These are phyloP conservation scores for Sus scrofa DNA, from an alignment of 2,113 vertebrate species.

Conservation along the genomic window T2T-Sscrofa CM000812.6:137469001-137469500, in stretches of 20 bases:
- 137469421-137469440: conserved; percentile 96
- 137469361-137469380: not conserved
- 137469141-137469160: not conserved
- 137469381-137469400: conserved; percentile 43
- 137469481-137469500: conserved; percentile 99
- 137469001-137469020: conserved; percentile 79
- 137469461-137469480: conserved; percentile 99
- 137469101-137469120: not conserved
- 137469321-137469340: not conserved
- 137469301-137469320: not conserved
- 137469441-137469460: conserved; percentile 99
- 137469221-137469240: conserved; percentile 15
- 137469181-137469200: not conserved
- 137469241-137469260: not conserved
- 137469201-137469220: not conserved
- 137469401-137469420: conserved; percentile 76
- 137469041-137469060: not conserved
- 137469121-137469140: not conserved
- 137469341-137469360: not conserved
- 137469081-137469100: not conserved
- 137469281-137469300: not conserved
- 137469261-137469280: not conserved
- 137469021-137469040: not conserved
- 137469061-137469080: not conserved
- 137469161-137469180: not conserved